These are phyloP conservation scores for Bos javanicus DNA, from an alignment of 2,113 vertebrate species.

Conservation along the genomic window DNA sequence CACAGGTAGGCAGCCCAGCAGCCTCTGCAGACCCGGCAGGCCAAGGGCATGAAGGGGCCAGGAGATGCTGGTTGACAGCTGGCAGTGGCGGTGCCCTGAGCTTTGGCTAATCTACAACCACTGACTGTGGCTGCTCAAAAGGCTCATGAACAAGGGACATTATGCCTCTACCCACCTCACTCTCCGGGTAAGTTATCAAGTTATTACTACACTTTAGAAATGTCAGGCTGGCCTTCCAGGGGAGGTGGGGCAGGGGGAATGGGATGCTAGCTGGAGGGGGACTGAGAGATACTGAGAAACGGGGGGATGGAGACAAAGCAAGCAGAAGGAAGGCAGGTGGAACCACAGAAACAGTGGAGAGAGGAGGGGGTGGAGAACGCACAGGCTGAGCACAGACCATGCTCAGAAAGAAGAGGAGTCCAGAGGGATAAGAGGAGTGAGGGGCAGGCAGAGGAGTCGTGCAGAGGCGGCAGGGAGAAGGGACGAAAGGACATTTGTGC, in stretches of 20 bases:
- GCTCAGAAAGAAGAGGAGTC: background rate
- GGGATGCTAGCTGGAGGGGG: background rate
- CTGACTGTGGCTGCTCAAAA: background rate
- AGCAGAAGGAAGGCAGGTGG: background rate
- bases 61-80: background rate
- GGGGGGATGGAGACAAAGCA: background rate
- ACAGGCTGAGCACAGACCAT: background rate
- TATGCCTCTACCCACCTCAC: background rate
- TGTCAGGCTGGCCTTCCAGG: background rate
- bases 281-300: background rate
- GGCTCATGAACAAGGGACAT: background rate
- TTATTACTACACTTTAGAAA: slow-evolving; percentile 14
- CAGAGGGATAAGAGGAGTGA: background rate
- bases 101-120: background rate
- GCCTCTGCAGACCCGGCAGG: background rate
- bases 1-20: background rate
- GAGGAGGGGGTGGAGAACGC: fast-evolving
- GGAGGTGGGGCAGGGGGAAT: fast-evolving
- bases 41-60: background rate
- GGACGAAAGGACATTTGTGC: background rate
- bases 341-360: background rate
- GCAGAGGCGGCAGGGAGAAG: background rate
- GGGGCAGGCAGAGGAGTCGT: background rate
- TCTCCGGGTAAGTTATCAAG: background rate
- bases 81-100: background rate